phyloP scores from a whole-genome alignment of 2,113 vertebrate genomes.

The Henicopernis longicauda region DNA sequence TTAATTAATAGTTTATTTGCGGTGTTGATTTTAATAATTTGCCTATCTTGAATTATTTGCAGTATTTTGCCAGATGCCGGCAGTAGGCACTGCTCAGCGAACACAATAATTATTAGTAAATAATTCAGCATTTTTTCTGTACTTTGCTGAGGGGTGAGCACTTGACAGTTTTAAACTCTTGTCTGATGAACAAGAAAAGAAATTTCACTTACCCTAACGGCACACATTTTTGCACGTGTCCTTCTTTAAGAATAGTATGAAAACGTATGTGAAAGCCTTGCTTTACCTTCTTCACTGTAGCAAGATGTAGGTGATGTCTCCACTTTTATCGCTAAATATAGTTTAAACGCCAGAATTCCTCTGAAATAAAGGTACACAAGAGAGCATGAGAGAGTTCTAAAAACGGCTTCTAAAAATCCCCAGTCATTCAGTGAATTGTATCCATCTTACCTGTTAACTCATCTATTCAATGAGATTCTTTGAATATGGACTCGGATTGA shows the following conservation, averaged over 20 bases:
- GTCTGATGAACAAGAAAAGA: background rate
- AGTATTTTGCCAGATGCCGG: background rate
- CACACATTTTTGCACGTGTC: background rate
- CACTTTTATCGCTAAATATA: background rate
- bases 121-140: background rate
- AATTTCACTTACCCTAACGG: background rate
- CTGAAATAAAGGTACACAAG: background rate
- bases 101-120: constrained; percentile 6
- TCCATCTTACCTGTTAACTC: background rate
- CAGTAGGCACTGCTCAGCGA: background rate
- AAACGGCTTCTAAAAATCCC: background rate
- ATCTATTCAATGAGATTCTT: background rate
- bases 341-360: background rate
- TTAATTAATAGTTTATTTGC: background rate
- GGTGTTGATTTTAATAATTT: constrained; percentile 29
- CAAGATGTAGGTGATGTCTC: background rate
- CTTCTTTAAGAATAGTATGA: background rate
- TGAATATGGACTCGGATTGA: background rate
- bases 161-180: background rate
- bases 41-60: background rate
- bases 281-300: background rate
- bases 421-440: background rate
- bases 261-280: background rate
- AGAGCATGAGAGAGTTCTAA: background rate
- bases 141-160: background rate